phyloP scores from a whole-genome alignment of 2,113 vertebrate species.

The Microcebus tavaratra region DNA sequence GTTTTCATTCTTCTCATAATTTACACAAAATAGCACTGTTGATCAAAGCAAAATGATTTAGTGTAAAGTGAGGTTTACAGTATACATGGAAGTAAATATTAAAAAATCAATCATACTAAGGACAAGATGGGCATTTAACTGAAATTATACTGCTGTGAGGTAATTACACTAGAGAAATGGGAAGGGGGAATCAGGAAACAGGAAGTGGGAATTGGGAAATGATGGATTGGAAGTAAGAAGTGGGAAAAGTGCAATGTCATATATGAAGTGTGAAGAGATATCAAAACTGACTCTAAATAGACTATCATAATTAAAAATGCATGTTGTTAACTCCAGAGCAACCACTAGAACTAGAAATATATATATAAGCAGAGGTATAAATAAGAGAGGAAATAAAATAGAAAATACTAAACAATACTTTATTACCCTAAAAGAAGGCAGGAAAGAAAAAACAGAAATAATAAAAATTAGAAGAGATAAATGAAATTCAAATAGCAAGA shows the following conservation, averaged over 20 bases:
- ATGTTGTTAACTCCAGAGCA: neutral
- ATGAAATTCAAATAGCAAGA: conserved; percentile 24
- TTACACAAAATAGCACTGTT: neutral
- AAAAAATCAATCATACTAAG: neutral
- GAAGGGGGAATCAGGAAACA: neutral
- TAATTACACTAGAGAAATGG: neutral
- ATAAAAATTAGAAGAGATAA: conserved; percentile 12
- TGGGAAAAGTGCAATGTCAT: neutral
- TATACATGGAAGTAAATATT: neutral
- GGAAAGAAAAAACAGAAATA: neutral
- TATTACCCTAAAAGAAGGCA: neutral
- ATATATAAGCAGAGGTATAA: neutral
- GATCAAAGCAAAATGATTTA: conserved; percentile 9
- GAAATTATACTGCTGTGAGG: neutral
- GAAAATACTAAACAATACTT: conserved; percentile 15
- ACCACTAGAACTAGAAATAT: neutral
- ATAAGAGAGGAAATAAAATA: conserved; percentile 11
- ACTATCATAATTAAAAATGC: neutral
- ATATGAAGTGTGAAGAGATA: neutral
- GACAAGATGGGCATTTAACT: neutral
- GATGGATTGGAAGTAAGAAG: neutral
- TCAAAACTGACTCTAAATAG: neutral
- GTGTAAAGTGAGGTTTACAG: neutral
- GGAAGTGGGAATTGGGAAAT: neutral
- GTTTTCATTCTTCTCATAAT: neutral